Percentiles rank a stretch among this genome's conserved stretches.
phyloP scores from a whole-genome alignment of 2,113 vertebrate genomes.

The Antennarius striatus region DNA sequence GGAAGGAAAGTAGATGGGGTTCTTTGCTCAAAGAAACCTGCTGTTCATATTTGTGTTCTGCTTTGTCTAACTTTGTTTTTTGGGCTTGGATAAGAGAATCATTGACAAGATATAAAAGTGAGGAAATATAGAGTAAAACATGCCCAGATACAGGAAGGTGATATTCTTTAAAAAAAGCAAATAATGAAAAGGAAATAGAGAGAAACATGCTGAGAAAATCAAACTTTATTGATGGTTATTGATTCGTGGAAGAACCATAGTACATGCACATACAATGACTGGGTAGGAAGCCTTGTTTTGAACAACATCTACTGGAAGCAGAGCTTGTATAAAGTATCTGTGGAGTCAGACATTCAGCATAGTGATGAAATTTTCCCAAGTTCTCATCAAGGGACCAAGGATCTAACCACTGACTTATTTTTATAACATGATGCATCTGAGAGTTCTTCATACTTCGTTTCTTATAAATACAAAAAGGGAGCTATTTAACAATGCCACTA shows the following conservation, averaged over 20 bases:
- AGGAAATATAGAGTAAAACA: too few species aligned
- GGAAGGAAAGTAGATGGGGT: too few species aligned
- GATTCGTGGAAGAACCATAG: slow-evolving; percentile 91
- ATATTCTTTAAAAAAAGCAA: background rate
- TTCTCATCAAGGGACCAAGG: background rate
- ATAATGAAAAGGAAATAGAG: slow-evolving; percentile 44
- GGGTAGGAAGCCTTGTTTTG: slow-evolving; percentile 88
- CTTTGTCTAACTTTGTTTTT: too few species aligned
- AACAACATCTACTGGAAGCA: slow-evolving; percentile 94
- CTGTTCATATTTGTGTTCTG: too few species aligned
- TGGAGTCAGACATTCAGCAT: slow-evolving; percentile 83
- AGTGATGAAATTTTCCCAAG: slow-evolving; percentile 11
- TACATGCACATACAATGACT: slow-evolving; percentile 97
- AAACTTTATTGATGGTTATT: slow-evolving; percentile 98
- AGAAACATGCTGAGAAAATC: slow-evolving; percentile 82
- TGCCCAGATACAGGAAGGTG: too few species aligned
- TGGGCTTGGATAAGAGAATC: too few species aligned
- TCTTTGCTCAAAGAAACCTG: too few species aligned
- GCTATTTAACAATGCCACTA: slow-evolving; percentile 91
- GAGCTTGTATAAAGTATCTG: slow-evolving; percentile 85
- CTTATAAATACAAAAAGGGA: slow-evolving; percentile 86
- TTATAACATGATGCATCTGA: slow-evolving; percentile 56
- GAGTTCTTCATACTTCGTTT: slow-evolving; percentile 53
- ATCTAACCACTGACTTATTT: slow-evolving; percentile 61
- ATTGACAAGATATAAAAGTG: too few species aligned